Base-by-base conservation (phyloP, 2,113 vertebrate genomes). In the Alectura lathami region DNA sequence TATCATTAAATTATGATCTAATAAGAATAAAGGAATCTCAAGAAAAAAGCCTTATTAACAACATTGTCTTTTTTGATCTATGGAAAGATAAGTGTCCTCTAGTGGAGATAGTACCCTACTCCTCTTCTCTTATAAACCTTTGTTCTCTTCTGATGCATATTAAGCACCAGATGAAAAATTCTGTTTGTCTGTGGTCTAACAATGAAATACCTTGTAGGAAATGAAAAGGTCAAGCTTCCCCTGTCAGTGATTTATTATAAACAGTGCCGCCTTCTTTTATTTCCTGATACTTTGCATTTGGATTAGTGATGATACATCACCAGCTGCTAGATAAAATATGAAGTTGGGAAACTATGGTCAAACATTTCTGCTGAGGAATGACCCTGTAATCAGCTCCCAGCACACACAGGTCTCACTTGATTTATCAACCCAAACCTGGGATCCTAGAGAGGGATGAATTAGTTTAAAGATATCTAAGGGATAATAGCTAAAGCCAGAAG, bases 211-310 rank as follows among this genome's bases (percentile, higher is more conserved):
- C 96, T 97, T 96, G 96, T 97, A 96, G 96, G 97, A 97, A 97
- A 97, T 23, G 89, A 96, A 96, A 96, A 97, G 94, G 95, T 96
- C 96, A 96, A 93, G 95, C 94, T 96, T 94, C 57, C 62, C 64
- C 82, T 96, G 93, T 96, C 93, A 96, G 95, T 97, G 97, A 97
- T 98, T 97, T 97, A 97, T 98, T 97, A 97, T 97, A 96, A 97
- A 97, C 92, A 96, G 95, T 78, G 85, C 89, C 85, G 67, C 94
- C 85, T 92, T 70, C 94, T 94, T 95, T 97, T 97, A 96, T 97
- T 97, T 96, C 96, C 75, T 86, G 88, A 95, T 96, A 95, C 91
- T 97, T 97, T 96, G 96, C 96, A 96, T 96, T 93, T 95, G 95
- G 96, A 97, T 97, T 96, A 93, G 91, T 15, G 77, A 95, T 94